Conservation (phyloP, 2,113 vertebrate species). For the Orcinus orca region DNA sequence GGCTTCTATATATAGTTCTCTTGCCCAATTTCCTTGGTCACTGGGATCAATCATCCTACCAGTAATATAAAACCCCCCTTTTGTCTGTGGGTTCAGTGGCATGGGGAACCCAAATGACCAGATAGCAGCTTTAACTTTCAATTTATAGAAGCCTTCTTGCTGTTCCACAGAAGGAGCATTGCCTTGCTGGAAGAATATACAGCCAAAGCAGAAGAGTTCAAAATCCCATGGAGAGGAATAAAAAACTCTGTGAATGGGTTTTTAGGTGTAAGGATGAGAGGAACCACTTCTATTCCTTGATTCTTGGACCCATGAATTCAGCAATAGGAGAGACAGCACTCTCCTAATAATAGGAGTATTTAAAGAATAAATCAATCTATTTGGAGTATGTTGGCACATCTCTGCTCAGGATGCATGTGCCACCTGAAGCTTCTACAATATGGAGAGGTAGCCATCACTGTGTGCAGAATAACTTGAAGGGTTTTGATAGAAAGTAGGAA, state of each 20-base stretch:
- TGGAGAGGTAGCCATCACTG: background rate
- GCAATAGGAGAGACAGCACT: background rate
- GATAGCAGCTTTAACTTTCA: background rate
- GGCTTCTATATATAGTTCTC: background rate
- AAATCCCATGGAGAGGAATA: background rate
- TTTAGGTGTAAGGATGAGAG: background rate
- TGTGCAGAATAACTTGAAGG: background rate
- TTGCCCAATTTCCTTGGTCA: background rate
- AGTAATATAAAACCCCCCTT: background rate
- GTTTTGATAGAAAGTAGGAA: background rate
- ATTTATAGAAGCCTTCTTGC: background rate
- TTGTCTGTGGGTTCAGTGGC: background rate
- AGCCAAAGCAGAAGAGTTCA: background rate
- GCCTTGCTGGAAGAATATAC: background rate
- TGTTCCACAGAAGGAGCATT: background rate
- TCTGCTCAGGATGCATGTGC: background rate
- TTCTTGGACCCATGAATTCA: background rate
- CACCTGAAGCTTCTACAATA: background rate
- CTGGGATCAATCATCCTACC: background rate
- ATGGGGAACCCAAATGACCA: background rate
- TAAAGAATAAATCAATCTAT: background rate
- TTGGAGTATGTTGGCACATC: background rate
- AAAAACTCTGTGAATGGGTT: background rate
- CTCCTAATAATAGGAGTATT: background rate
- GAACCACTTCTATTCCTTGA: background rate